Conservation (phyloP, 2,113 vertebrate genomes). For the Aythya baeri region DNA sequence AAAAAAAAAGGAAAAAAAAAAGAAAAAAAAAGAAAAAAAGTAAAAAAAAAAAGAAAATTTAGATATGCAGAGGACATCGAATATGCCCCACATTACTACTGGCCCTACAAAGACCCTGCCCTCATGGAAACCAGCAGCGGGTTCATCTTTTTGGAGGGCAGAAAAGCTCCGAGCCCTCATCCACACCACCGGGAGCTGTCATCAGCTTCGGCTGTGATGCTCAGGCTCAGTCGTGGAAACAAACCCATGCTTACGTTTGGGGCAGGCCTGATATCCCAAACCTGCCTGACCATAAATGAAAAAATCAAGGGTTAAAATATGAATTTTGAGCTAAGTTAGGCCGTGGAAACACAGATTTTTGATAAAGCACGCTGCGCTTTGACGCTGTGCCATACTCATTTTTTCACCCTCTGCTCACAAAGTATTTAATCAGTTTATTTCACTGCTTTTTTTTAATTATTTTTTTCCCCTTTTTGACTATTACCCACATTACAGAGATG, state of each 20-base stretch:
- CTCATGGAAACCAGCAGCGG: neutral
- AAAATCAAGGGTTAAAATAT: neutral
- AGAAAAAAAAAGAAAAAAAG: too few species aligned
- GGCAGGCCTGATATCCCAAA: neutral
- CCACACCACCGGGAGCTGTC: neutral
- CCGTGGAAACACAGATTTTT: neutral
- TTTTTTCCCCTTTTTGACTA: neutral
- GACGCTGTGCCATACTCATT: neutral
- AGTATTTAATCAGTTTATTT: neutral
- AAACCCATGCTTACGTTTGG: neutral
- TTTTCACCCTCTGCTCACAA: neutral
- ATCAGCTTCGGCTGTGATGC: neutral
- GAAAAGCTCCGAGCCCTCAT: neutral
- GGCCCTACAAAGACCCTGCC: neutral
- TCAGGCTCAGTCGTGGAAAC: neutral
- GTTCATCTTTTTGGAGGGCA: neutral
- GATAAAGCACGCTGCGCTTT: neutral
- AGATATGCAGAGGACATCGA: neutral
- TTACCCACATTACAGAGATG: neutral
- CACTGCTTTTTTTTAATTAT: too few species aligned
- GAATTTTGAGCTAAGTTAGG: neutral
- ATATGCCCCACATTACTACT: accelerated
- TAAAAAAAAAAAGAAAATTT: neutral
- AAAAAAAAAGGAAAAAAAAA: too few species aligned
- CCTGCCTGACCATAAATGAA: neutral